Base-by-base conservation (phyloP, 2,797 vertebrate species). In the Crenuchus spilurus region DNA sequence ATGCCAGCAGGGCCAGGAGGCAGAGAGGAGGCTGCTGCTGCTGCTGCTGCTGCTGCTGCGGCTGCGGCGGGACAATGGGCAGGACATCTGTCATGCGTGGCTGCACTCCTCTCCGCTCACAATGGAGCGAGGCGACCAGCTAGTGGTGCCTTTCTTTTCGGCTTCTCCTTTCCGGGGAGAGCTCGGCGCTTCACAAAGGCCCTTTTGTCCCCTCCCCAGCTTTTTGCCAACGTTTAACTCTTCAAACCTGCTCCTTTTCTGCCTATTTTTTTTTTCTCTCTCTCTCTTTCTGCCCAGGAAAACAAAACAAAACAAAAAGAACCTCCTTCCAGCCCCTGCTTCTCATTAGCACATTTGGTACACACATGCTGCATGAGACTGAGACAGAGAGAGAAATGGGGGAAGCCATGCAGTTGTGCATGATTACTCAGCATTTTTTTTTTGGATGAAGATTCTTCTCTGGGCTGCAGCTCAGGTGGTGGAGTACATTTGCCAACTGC, bases 21-120 rank as follows among this genome's bases (percentile, higher is more conserved):
- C 87, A 84, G 79, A 89, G 72, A 87, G 88, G 86, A 89, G 89
- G 85, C 89, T 90, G 87, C 88, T 81, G 83, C 51, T 30, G 52
- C 52, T 55, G 52, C 51, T 30, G 74, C 51, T 30, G 52, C 52
- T 55, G 52, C 51, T 30, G n/a, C n/a, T n/a, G n/a, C n/a, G n/a
- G n/a, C n/a, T n/a, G n/a, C n/a, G n/a, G n/a, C 55, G 83, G 85
- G 89, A 93, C 92, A 93, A 93, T 92, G 80, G 84, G 78, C 77
- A 69, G 88, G 90, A 91, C 92, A 93, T 93, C 92, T 93, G 92
- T 93, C 91, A 92, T 92, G 92, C 91, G 87, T 91, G 91, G 92
- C 90, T 91, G 90, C 90, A 88, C 90, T 91, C 88, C 86, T 85
- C 85, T 90, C 86, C 66, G 60, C 86, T 87, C 89, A 92, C 92